A percentile compares a stretch with the other conserved stretches of the same genome.
Conservation (phyloP, 1,140 invertebrate species). For the Bombus affinis region DNA sequence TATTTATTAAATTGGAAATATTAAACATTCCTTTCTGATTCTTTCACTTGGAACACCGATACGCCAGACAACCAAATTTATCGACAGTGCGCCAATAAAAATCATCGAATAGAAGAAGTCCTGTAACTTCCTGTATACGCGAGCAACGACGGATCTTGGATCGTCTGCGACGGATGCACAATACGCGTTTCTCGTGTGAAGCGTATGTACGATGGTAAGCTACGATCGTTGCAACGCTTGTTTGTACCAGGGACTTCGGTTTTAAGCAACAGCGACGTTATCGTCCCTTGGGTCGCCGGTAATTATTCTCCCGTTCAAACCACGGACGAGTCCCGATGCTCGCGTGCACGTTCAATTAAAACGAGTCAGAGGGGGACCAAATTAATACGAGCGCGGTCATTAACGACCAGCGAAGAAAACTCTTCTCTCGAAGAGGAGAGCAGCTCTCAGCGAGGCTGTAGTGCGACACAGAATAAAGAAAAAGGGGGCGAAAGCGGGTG, state of each 20-base stretch:
- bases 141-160: neutral
- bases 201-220: neutral
- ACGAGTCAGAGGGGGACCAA: constrained; percentile 10
- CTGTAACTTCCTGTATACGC: neutral
- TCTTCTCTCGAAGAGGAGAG: constrained; percentile 28
- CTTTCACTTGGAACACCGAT: no score
- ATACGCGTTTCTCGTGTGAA: neutral
- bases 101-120: no score
- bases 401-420: constrained; percentile 55
- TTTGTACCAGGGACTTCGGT: constrained; percentile 7
- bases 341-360: constrained; percentile 61
- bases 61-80: no score
- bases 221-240: neutral
- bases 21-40: no score
- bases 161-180: neutral
- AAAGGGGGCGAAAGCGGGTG: neutral
- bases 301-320: constrained; percentile 50
- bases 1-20: no score
- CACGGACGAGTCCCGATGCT: constrained; percentile 39
- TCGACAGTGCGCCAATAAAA: no score
- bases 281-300: constrained; percentile 21
- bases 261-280: constrained; percentile 16
- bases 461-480: constrained; percentile 27
- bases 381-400: constrained; percentile 56
- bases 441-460: neutral